phyloP scores from a whole-genome alignment of 2,113 vertebrate species.

The Pollachius pollachius region DNA sequence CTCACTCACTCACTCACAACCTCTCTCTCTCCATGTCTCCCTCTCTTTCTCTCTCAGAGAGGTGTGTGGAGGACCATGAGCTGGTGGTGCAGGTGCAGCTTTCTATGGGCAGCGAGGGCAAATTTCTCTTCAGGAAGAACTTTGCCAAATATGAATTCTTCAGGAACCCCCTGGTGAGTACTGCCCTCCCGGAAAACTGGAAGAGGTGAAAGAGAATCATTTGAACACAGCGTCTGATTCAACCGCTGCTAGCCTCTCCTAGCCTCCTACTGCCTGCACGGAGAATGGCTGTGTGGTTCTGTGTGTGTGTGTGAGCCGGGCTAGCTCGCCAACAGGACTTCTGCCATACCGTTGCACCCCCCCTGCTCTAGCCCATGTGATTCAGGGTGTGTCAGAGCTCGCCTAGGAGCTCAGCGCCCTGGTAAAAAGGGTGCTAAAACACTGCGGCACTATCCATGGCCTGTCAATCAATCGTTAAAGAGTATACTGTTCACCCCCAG shows the following conservation, averaged over 20 bases:
- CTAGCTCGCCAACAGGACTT: not conserved
- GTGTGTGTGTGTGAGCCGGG: not conserved
- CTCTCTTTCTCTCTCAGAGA: slow-evolving; percentile 70
- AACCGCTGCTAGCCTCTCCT: not conserved
- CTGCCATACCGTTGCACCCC: too few relatives aligned
- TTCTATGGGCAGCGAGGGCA: slow-evolving; percentile 88
- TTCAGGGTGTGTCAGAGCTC: slow-evolving; percentile 64
- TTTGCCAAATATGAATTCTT: slow-evolving; percentile 98
- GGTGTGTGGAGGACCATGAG: slow-evolving; percentile 94
- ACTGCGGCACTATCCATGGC: slow-evolving; percentile 55
- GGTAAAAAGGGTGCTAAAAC: slow-evolving; percentile 70
- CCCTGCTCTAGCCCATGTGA: slow-evolving; percentile 55
- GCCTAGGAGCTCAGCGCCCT: slow-evolving; percentile 69
- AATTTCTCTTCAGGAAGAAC: slow-evolving; percentile 96
- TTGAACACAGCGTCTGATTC: too few relatives aligned
- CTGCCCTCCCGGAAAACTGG: slow-evolving; percentile 28
- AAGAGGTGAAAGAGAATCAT: not conserved
- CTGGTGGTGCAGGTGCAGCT: slow-evolving; percentile 87
- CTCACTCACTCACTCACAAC: not conserved
- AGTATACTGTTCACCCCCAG: slow-evolving; percentile 16
- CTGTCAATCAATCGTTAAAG: slow-evolving; percentile 67
- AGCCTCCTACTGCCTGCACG: not conserved
- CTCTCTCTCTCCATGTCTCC: slow-evolving; percentile 12
- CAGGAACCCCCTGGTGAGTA: slow-evolving; percentile 88
- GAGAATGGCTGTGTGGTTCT: not conserved